Conservation (phyloP, 2,888 invertebrate genomes). For the Megaustenia siamemsis region DNA sequence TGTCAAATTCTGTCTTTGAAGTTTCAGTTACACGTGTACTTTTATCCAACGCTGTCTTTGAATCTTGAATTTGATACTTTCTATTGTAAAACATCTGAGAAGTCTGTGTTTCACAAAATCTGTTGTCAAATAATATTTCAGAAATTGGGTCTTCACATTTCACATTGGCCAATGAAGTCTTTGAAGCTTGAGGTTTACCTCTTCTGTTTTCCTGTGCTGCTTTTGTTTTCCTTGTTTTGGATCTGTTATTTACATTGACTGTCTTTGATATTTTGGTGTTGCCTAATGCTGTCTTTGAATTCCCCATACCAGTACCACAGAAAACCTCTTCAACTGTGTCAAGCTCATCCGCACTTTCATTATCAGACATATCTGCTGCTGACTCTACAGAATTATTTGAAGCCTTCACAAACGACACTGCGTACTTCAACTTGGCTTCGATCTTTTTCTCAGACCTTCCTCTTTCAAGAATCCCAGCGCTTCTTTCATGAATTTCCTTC, state of each 20-base stretch:
- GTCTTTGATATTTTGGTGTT: background rate
- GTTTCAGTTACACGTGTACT: no score
- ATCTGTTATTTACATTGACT: no score
- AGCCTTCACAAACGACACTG: constrained; percentile 66
- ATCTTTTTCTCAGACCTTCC: constrained; percentile 87
- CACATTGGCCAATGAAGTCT: background rate
- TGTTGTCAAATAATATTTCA: background rate
- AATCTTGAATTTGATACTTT: background rate
- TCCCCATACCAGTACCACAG: background rate
- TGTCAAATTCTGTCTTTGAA: constrained; percentile 1
- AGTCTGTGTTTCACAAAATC: no score
- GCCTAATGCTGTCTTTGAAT: background rate
- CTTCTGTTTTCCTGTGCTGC: no score
- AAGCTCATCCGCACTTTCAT: no score
- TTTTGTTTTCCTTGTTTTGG: no score
- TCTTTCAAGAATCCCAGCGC: constrained; percentile 82
- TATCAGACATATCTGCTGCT: no score
- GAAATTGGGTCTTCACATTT: background rate
- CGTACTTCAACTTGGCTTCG: constrained; percentile 58
- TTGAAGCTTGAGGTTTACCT: background rate
- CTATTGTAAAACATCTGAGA: no score
- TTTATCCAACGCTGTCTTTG: background rate
- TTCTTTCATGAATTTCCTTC: constrained; percentile 87
- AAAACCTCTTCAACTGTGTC: no score
- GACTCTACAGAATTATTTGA: background rate